Conservation (phyloP, 1,140 invertebrate species). For the Heliconius eleuchia region DNA sequence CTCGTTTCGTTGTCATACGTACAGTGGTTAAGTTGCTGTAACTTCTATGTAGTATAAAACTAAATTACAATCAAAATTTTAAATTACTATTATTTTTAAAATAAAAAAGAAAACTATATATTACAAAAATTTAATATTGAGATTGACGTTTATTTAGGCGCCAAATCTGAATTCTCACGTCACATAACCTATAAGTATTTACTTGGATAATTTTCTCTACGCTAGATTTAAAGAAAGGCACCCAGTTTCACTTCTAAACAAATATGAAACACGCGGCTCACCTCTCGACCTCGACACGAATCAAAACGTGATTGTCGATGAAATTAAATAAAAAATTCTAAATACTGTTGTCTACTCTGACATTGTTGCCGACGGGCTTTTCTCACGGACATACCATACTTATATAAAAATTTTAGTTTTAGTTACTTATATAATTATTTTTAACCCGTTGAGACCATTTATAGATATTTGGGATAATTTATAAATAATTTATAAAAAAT, state of each 20-base stretch:
- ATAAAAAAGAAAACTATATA: background rate
- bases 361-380: conserved; percentile 60
- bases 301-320: conserved; percentile 27
- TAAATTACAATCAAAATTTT: too few species aligned
- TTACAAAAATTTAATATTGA: background rate
- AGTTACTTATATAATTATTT: too few species aligned
- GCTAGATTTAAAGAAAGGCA: background rate
- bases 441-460: background rate
- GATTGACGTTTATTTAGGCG: background rate
- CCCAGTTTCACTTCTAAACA: conserved; percentile 5
- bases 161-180: background rate
- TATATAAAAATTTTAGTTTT: background rate
- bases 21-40: too few species aligned
- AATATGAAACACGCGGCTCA: conserved; percentile 10
- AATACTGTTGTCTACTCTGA: conserved; percentile 19
- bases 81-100: too few species aligned
- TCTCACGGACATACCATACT: conserved; percentile 47
- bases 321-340: conserved; percentile 40
- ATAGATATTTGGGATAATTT: background rate
- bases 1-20: too few species aligned
- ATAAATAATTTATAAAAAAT: background rate
- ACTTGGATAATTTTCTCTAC: background rate
- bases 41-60: too few species aligned
- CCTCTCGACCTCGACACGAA: conserved; percentile 25
- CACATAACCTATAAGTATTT: too few species aligned